Conservation (phyloP, 37 sponge, comb jelly and placozoan species). For the Theonella swinhoei region DNA sequence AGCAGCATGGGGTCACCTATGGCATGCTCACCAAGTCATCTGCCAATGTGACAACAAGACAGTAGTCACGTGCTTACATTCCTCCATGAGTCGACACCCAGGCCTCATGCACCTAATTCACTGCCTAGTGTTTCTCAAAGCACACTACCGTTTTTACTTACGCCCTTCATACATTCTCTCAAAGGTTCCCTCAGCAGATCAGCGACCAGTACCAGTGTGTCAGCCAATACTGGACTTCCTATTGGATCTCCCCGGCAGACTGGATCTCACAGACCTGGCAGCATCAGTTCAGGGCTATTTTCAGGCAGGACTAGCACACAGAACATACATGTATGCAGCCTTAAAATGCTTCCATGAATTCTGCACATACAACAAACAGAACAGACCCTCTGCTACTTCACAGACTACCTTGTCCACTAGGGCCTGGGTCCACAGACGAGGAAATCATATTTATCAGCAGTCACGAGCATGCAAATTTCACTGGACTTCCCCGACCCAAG, state of each 20-base stretch:
- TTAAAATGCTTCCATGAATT: conserved; percentile 26
- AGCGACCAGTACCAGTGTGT: neutral
- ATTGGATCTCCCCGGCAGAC: neutral
- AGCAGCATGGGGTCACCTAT: conserved; percentile 17
- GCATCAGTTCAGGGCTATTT: conserved; percentile 19
- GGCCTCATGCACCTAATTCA: conserved; percentile 24
- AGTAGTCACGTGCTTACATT: conserved; percentile 16
- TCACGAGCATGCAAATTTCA: neutral
- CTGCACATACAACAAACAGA: conserved; percentile 16
- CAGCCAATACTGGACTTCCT: conserved; percentile 11
- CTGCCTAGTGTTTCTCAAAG: conserved; percentile 37
- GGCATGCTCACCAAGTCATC: neutral
- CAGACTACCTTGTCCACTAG: neutral
- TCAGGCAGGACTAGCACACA: conserved; percentile 3
- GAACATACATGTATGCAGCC: conserved; percentile 42
- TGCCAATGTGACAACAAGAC: conserved; percentile 27
- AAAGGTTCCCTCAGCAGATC: neutral
- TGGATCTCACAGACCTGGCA: conserved; percentile 18
- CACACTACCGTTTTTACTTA: conserved; percentile 23
- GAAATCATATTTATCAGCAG: conserved; percentile 3
- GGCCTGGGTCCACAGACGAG: neutral
- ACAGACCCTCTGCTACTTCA: neutral
- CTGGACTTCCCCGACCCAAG: conserved; percentile 2
- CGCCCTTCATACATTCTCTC: neutral
- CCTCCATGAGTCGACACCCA: neutral